Evolutionary conservation across 2,797 vertebrate genomes (phyloP).

Genomic region (Nannoperca obscura): DNA sequence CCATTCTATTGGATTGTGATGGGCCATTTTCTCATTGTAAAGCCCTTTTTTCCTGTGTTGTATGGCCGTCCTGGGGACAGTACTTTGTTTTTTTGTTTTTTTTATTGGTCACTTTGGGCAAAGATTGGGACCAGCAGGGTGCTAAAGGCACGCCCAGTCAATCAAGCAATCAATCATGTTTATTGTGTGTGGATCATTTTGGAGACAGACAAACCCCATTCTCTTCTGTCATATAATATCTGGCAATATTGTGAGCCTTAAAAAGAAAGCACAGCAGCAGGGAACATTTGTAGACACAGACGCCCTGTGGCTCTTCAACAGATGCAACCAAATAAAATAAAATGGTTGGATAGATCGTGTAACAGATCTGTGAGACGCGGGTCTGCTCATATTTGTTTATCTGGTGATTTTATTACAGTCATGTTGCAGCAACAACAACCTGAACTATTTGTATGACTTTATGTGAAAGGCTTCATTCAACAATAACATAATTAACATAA

Average conservation of each 20-base stretch:
- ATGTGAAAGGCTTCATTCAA: not conserved
- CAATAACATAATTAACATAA: not conserved
- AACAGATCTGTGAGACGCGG: not conserved
- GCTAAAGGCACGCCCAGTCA: conserved; percentile 54
- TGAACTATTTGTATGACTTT: conserved; percentile 6
- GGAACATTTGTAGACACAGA: conserved; percentile 32
- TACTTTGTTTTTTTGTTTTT: conserved; percentile 71
- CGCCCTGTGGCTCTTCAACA: conserved; percentile 20
- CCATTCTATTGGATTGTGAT: conserved; percentile 54
- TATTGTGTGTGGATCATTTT: conserved; percentile 61
- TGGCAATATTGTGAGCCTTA: conserved; percentile 33
- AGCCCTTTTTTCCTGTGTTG: conserved; percentile 38
- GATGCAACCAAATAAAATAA: conserved; percentile 41
- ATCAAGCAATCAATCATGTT: conserved; percentile 69
- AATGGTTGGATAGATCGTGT: not conserved
- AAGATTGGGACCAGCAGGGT: conserved; percentile 58
- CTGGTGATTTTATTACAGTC: conserved; percentile 24
- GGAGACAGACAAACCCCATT: conserved; percentile 10
- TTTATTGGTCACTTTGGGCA: conserved; percentile 75
- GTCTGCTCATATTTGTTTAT: conserved; percentile 19
- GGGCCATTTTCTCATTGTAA: conserved; percentile 67
- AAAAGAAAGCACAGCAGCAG: conserved; percentile 19
- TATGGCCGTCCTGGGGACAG: conserved; percentile 51
- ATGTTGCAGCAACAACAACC: not conserved
- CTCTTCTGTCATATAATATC: conserved; percentile 21